These are phyloP conservation scores for Laticauda laticaudata DNA, from an alignment of 2,113 vertebrate species.

Conservation along the genomic window DNA sequence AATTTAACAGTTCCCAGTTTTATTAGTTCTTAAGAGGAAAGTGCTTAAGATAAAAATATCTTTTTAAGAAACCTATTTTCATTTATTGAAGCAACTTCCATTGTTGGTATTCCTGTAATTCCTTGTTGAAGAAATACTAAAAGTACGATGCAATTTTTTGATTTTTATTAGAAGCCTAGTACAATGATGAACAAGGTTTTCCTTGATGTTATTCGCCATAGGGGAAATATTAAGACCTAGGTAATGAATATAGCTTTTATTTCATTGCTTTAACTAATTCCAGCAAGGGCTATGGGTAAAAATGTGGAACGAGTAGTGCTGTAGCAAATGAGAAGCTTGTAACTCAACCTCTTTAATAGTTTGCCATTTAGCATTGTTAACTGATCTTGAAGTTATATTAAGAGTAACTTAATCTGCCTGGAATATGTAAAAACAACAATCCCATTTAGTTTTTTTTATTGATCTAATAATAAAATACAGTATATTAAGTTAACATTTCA, in stretches of 20 bases:
- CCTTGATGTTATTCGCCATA: background rate
- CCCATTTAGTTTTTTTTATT: background rate
- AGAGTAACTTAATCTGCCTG: background rate
- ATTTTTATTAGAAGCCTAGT: background rate
- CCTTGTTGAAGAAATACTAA: background rate
- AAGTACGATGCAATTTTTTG: constrained; percentile 1
- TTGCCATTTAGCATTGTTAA: background rate
- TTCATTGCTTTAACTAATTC: background rate
- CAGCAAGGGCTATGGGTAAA: background rate
- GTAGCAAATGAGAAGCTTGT: background rate
- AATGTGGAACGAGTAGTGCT: background rate
- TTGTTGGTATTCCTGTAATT: background rate
- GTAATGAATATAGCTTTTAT: background rate
- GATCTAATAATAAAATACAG: background rate
- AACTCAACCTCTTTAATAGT: background rate
- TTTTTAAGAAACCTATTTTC: background rate
- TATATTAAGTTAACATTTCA: background rate
- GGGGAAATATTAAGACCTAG: background rate
- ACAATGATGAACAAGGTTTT: constrained; percentile 11
- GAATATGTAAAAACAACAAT: background rate
- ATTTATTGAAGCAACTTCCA: background rate
- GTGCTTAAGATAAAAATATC: background rate
- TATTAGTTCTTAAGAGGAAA: background rate
- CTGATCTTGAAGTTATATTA: background rate
- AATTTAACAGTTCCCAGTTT: background rate